Evolutionary conservation across 2,888 invertebrate genomes (phyloP).

Genomic region (Cancer borealis): DNA sequence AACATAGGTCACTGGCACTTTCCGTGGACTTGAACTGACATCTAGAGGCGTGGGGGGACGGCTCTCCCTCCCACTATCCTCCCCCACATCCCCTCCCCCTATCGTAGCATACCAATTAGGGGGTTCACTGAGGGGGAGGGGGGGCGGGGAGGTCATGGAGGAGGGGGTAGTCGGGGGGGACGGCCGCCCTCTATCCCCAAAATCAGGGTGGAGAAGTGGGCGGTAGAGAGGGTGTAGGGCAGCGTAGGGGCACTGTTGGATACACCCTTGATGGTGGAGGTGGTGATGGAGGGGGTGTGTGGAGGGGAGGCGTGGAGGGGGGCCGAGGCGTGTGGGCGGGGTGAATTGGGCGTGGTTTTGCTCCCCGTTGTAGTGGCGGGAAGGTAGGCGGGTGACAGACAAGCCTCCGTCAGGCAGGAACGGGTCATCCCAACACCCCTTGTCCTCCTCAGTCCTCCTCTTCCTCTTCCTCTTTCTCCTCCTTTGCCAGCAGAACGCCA

Average conservation of each 20-base stretch:
- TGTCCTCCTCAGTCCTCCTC: slow-evolving; percentile 50
- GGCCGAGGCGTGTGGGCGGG: slow-evolving; percentile 45
- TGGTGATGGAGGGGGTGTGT: slow-evolving; percentile 65
- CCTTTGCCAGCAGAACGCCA: slow-evolving; percentile 65
- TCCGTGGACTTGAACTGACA: slow-evolving; percentile 45
- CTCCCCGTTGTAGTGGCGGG: slow-evolving; percentile 59
- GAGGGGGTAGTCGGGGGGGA: slow-evolving; percentile 48
- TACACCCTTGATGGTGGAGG: slow-evolving; percentile 63
- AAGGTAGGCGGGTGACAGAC: slow-evolving; percentile 58
- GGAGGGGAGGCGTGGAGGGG: slow-evolving; percentile 66
- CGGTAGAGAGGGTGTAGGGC: slow-evolving; percentile 68
- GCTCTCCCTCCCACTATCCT: slow-evolving; percentile 63
- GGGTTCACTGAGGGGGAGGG: slow-evolving; percentile 55
- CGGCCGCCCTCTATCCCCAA: not conserved
- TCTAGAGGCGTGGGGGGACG: slow-evolving; percentile 59
- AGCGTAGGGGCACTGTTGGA: slow-evolving; percentile 67
- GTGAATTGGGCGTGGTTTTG: slow-evolving; percentile 28
- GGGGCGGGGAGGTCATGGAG: slow-evolving; percentile 48
- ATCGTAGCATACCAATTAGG: slow-evolving; percentile 71
- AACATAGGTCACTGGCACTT: slow-evolving; percentile 68
- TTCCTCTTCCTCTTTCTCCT: slow-evolving; percentile 59
- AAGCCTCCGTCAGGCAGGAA: slow-evolving; percentile 54
- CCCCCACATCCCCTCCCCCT: slow-evolving; percentile 48
- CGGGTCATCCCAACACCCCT: slow-evolving; percentile 60
- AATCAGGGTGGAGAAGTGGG: slow-evolving; percentile 61